phyloP scores from a whole-genome alignment of 2,888 invertebrate genomes.

The Pyrrhia umbra region DNA sequence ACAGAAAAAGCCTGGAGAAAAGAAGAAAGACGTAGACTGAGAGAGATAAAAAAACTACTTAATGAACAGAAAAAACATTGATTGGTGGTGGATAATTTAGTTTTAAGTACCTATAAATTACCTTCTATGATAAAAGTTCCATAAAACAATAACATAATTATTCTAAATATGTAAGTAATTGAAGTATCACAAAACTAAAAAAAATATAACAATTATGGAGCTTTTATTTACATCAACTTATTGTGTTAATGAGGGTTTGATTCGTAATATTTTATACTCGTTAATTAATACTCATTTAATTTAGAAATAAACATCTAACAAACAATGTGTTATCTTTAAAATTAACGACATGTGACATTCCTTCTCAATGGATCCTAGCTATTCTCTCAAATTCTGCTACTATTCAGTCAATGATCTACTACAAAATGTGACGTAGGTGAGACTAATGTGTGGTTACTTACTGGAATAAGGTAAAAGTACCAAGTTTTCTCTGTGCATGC shows the following conservation, averaged over 20 bases:
- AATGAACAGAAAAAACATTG: slow-evolving; percentile 48
- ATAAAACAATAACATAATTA: slow-evolving; percentile 20
- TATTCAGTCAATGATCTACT: slow-evolving; percentile 26
- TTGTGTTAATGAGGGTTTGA: slow-evolving; percentile 8
- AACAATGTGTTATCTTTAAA: slow-evolving; percentile 52
- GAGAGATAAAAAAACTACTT: slow-evolving; percentile 63
- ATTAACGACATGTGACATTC: slow-evolving; percentile 18
- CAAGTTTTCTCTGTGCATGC: slow-evolving; percentile 65
- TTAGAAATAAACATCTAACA: slow-evolving; percentile 52
- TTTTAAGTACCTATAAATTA: slow-evolving; percentile 15
- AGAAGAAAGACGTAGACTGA: slow-evolving; percentile 73
- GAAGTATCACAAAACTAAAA: no score
- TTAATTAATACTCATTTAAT: slow-evolving; percentile 30
- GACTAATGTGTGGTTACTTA: slow-evolving; percentile 59
- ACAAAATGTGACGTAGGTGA: slow-evolving; percentile 36
- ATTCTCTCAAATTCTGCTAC: slow-evolving; percentile 2
- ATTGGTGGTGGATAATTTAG: slow-evolving; percentile 27
- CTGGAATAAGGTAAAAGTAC: slow-evolving; percentile 70
- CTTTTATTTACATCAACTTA: slow-evolving; percentile 42
- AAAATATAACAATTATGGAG: no score
- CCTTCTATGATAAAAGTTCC: slow-evolving; percentile 44
- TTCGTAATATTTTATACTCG: slow-evolving; percentile 15
- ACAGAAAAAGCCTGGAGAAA: slow-evolving; percentile 70
- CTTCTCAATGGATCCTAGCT: slow-evolving; percentile 8
- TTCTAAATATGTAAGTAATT: no score